Percentiles rank a stretch among this genome's conserved stretches.
Conservation (phyloP, 2,888 invertebrate genomes). For the Temnothorax rugatulus region DNA sequence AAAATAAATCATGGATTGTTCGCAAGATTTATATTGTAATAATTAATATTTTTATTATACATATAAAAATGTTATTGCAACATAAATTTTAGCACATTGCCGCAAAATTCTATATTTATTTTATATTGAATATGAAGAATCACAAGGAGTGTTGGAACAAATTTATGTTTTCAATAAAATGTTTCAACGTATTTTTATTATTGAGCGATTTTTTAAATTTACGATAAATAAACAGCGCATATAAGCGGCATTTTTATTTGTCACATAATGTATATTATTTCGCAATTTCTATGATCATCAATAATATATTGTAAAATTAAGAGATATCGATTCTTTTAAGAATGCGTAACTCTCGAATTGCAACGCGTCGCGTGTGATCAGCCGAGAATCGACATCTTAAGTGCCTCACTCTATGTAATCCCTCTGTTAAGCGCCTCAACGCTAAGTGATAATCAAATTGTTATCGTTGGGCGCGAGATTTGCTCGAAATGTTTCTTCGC, state of each 20-base stretch:
- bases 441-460: constrained; percentile 34
- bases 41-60: neutral
- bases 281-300: neutral
- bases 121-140: constrained; percentile 7
- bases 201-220: neutral
- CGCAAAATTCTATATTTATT: constrained; percentile 18
- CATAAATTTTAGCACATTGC: neutral
- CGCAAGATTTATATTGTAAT: constrained; percentile 9
- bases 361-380: neutral
- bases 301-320: constrained; percentile 6
- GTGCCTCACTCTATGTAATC: constrained; percentile 21
- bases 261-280: constrained; percentile 8
- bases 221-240: neutral
- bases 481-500: constrained; percentile 21
- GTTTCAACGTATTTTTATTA: neutral
- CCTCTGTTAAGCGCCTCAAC: constrained; percentile 4
- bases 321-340: neutral
- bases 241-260: neutral
- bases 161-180: neutral
- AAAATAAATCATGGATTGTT: neutral
- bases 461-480: constrained; percentile 26
- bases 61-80: neutral
- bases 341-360: neutral
- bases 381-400: constrained; percentile 16
- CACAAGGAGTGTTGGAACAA: neutral